phyloP scores from a whole-genome alignment of 1,140 invertebrate species.

The Drosophila aff. region DNA sequence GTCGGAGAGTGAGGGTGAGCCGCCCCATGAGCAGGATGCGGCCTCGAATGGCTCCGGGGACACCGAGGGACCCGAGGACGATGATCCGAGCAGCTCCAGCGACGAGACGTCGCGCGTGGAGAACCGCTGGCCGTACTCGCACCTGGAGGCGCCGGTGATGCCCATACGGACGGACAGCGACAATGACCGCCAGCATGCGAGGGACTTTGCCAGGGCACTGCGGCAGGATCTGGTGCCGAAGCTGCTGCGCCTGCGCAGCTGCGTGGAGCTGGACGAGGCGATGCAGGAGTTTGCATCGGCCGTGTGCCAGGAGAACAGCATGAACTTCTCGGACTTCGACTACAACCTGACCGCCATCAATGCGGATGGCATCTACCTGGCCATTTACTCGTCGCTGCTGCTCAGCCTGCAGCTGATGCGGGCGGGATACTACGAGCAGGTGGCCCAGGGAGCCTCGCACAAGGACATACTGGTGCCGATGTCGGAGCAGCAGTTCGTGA shows the following conservation, averaged over 20 bases:
- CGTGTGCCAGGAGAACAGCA: conserved; percentile 93
- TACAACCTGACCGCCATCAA: conserved; percentile 93
- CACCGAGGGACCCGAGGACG: conserved; percentile 90
- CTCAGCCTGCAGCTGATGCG: conserved; percentile 93
- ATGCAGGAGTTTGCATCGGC: conserved; percentile 96
- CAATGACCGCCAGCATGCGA: conserved; percentile 82
- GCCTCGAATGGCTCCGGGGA: conserved; percentile 88
- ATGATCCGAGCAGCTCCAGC: conserved; percentile 80
- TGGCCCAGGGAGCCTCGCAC: conserved; percentile 76
- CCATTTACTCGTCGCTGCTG: conserved; percentile 93
- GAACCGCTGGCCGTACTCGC: conserved; percentile 83
- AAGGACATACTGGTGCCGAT: conserved; percentile 86
- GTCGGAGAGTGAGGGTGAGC: conserved; percentile 86
- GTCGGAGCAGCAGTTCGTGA: conserved; percentile 93
- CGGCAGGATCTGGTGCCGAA: conserved; percentile 89
- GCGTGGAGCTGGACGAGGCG: conserved; percentile 91
- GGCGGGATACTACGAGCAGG: conserved; percentile 90
- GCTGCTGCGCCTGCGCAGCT: conserved; percentile 86
- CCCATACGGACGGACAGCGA: conserved; percentile 80
- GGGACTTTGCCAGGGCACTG: conserved; percentile 78
- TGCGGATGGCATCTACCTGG: conserved; percentile 96
- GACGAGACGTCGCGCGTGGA: conserved; percentile 81
- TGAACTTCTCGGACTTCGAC: conserved; percentile 85
- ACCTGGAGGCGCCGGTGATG: conserved; percentile 80
- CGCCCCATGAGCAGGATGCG: conserved; percentile 85